Evolutionary conservation across 2,888 invertebrate species (phyloP).

Genomic region (Leptothorax acervorum): DNA sequence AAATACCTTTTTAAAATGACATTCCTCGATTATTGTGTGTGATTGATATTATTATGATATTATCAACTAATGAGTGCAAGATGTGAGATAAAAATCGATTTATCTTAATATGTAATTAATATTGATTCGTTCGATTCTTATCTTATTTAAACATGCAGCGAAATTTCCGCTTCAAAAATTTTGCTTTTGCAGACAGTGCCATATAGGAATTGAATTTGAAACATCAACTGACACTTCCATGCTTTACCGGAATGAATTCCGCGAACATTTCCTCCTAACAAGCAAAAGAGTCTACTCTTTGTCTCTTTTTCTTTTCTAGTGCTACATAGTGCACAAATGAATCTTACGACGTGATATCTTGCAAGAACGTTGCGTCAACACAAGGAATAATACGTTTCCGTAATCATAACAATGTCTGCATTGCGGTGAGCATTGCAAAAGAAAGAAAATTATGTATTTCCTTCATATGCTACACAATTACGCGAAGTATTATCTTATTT

Average conservation of each 20-base stretch:
- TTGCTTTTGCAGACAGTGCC: not conserved
- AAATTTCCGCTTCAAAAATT: not conserved
- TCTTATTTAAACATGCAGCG: not conserved
- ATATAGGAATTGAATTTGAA: not conserved
- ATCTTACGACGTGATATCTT: not conserved
- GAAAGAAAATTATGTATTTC: slow-evolving; percentile 3
- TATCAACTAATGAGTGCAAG: not conserved
- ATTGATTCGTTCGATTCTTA: not conserved
- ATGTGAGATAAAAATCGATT: not conserved
- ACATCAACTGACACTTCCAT: not conserved
- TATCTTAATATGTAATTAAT: slow-evolving; percentile 13
- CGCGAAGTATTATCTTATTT: not conserved
- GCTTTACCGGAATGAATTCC: not conserved
- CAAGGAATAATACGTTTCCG: not conserved
- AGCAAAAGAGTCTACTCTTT: not conserved
- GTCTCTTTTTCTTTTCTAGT: not conserved
- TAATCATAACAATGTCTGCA: not conserved
- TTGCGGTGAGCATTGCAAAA: not conserved
- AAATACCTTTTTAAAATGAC: not conserved
- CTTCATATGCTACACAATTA: not conserved
- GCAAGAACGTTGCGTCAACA: not conserved
- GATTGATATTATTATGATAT: not conserved
- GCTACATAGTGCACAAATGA: not conserved
- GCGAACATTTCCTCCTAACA: not conserved
- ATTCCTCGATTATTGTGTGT: not conserved